phyloP scores from a whole-genome alignment of 2,888 invertebrate species.

The Craniophora ligustri region DNA sequence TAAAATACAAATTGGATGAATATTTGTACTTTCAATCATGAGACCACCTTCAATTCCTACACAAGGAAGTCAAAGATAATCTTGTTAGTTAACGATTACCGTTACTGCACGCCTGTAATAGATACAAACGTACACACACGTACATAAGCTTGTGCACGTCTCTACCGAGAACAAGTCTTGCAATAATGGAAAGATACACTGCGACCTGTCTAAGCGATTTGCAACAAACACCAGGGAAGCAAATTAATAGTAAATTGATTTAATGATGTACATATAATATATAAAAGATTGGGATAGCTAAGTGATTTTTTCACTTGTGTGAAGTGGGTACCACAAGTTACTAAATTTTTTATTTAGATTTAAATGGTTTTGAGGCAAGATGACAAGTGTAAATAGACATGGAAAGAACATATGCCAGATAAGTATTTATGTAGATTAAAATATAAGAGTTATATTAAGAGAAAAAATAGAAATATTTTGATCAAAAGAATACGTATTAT shows the following conservation, averaged over 20 bases:
- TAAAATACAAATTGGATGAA: neutral
- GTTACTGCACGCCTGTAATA: slow-evolving; percentile 11
- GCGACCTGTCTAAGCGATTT: neutral
- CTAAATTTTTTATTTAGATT: no score
- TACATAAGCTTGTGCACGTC: neutral
- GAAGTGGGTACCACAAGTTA: no score
- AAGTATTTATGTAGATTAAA: no score
- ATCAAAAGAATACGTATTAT: no score
- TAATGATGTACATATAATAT: no score
- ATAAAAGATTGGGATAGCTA: no score
- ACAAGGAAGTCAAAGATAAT: slow-evolving; percentile 22
- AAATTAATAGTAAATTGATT: neutral
- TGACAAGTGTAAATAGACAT: no score
- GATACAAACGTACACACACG: slow-evolving; percentile 8
- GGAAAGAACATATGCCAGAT: no score
- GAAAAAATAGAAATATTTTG: no score
- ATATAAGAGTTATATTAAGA: no score
- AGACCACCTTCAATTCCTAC: slow-evolving; percentile 25
- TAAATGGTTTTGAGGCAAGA: no score
- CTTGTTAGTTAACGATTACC: slow-evolving; percentile 24
- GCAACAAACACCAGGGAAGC: neutral
- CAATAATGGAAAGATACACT: neutral
- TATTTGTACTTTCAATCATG: slow-evolving; percentile 10
- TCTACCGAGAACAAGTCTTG: neutral
- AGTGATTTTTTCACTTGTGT: no score